phyloP scores from a whole-genome alignment of 2,888 invertebrate genomes.

The Trachelus troglodyta region DNA sequence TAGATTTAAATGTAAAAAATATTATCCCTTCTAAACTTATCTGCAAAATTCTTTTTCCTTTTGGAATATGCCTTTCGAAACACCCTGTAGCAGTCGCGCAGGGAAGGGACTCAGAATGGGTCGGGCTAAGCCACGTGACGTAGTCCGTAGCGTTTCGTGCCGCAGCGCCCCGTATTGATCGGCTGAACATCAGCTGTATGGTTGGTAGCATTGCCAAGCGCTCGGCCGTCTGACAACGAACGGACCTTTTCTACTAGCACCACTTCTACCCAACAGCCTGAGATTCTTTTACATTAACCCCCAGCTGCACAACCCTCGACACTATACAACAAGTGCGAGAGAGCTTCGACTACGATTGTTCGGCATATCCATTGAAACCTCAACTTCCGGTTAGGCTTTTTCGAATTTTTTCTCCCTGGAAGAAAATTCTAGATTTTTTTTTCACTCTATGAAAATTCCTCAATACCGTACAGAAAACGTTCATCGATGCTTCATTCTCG shows the following conservation, averaged over 20 bases:
- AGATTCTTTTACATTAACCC: neutral
- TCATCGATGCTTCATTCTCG: neutral
- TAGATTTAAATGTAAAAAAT: neutral
- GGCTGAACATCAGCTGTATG: constrained; percentile 54
- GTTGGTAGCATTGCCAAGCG: constrained; percentile 43
- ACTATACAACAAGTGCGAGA: constrained; percentile 11
- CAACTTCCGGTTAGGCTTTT: too few species aligned
- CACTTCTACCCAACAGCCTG: neutral
- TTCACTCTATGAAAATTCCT: neutral
- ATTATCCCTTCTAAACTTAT: neutral
- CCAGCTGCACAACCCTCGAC: constrained; percentile 11
- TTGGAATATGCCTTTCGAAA: neutral
- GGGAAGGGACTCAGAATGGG: constrained; percentile 35
- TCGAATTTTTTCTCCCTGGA: neutral
- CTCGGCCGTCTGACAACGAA: constrained; percentile 8
- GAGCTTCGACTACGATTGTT: neutral
- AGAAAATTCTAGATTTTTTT: neutral
- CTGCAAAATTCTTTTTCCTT: neutral
- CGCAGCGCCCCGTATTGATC: constrained; percentile 63
- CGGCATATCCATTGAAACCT: neutral
- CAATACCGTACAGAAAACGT: neutral
- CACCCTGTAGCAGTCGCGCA: neutral
- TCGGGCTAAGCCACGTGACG: constrained; percentile 52
- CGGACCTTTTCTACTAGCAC: constrained; percentile 29
- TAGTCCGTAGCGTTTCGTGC: constrained; percentile 51